Conservation (phyloP, 2,888 invertebrate species). For the Drosophila prostipennis region DNA sequence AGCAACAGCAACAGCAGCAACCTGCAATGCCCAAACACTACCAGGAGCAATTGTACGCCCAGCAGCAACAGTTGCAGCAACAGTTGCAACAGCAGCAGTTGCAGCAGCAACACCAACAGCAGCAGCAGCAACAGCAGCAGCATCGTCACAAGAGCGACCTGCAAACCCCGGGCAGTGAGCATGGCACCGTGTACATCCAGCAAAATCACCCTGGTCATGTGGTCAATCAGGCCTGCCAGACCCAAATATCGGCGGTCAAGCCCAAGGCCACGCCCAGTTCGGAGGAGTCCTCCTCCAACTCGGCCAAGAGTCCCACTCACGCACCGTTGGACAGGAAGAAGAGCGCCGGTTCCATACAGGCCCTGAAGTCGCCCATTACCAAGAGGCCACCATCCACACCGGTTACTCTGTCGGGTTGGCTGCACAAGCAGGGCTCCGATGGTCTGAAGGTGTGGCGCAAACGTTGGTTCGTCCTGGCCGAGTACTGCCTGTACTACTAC, state of each 20-base stretch:
- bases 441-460: slow-evolving; percentile 97
- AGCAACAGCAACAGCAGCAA: slow-evolving; percentile 60
- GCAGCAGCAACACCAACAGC: slow-evolving; percentile 81
- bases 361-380: slow-evolving; percentile 91
- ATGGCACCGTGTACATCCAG: slow-evolving; percentile 84
- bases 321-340: slow-evolving; percentile 83
- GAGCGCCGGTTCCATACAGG: slow-evolving; percentile 86
- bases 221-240: slow-evolving; percentile 84
- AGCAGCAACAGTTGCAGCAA: slow-evolving; percentile 64
- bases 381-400: slow-evolving; percentile 93
- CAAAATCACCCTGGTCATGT: slow-evolving; percentile 84
- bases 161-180: slow-evolving; percentile 82
- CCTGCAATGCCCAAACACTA: slow-evolving; percentile 65
- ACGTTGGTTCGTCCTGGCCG: slow-evolving; percentile 96
- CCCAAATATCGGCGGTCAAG: slow-evolving; percentile 82
- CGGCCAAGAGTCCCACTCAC: slow-evolving; percentile 80
- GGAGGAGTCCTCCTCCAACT: slow-evolving; percentile 78
- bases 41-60: slow-evolving; percentile 69
- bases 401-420: slow-evolving; percentile 94
- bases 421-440: slow-evolving; percentile 96
- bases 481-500: slow-evolving; percentile 97
- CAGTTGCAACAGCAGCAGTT: slow-evolving; percentile 66
- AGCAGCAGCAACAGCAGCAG: slow-evolving; percentile 72
- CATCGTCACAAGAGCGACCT: slow-evolving; percentile 76
- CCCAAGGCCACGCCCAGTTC: slow-evolving; percentile 81